These are phyloP conservation scores for Tapera naevia DNA, from an alignment of 2,797 vertebrate genomes.

Conservation along the genomic window DNA sequence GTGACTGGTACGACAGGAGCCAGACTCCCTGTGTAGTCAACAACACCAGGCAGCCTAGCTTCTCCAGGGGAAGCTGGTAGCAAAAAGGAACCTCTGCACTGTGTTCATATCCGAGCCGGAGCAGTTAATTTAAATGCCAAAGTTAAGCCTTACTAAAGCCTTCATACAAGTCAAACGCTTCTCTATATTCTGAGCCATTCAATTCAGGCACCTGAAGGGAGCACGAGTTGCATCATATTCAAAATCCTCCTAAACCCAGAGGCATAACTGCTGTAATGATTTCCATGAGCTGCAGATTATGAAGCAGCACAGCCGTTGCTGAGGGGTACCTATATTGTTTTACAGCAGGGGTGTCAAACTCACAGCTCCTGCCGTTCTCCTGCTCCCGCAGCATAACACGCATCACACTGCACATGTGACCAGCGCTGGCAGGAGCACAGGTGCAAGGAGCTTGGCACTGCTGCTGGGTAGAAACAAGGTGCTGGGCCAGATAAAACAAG, in stretches of 20 bases:
- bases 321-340: neutral
- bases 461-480: no score
- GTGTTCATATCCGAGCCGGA: neutral
- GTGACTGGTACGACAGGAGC: neutral
- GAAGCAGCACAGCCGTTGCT: fast-evolving
- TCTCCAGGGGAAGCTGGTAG: neutral
- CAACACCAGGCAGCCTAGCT: neutral
- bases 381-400: no score
- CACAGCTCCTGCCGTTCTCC: no score
- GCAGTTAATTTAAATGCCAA: neutral
- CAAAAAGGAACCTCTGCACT: neutral
- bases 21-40: neutral
- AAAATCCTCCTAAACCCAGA: neutral
- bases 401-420: no score
- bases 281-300: neutral
- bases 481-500: no score
- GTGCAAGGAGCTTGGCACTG: no score
- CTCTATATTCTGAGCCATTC: neutral
- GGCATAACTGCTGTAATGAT: neutral
- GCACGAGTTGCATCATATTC: neutral
- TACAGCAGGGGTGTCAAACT: neutral
- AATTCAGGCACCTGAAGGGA: neutral
- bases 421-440: no score
- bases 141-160: neutral
- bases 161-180: neutral